Conservation (phyloP, 1,140 invertebrate species). For the Nasonia giraulti region DNA sequence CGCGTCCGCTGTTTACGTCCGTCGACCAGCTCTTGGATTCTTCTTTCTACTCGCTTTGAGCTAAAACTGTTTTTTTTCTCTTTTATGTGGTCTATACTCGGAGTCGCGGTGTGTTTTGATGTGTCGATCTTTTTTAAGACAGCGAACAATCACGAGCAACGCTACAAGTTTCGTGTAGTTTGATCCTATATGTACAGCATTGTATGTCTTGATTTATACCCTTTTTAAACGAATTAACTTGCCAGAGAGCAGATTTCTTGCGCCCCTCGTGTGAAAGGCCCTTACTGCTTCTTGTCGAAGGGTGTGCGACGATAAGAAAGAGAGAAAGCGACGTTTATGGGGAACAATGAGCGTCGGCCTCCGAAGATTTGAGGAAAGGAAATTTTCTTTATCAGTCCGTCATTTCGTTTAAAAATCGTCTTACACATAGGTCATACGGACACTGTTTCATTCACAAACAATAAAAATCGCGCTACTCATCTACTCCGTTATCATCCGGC, state of each 20-base stretch:
- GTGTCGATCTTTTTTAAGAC: neutral
- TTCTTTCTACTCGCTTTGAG: neutral
- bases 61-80: neutral
- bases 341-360: slow-evolving; percentile 32
- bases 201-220: neutral
- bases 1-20: neutral
- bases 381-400: too few species aligned
- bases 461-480: too few species aligned
- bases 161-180: neutral
- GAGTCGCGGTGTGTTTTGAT: neutral
- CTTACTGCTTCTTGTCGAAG: slow-evolving; percentile 46
- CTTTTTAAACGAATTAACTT: slow-evolving; percentile 2
- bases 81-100: neutral
- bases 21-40: neutral
- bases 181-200: neutral
- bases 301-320: slow-evolving; percentile 45
- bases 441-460: too few species aligned
- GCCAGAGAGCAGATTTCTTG: slow-evolving; percentile 22
- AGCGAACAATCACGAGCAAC: neutral
- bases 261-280: slow-evolving; percentile 39
- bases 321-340: slow-evolving; percentile 45
- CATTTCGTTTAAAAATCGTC: too few species aligned
- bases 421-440: too few species aligned
- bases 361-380: slow-evolving; percentile 28
- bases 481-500: too few species aligned